Base-by-base conservation (phyloP, 2,888 invertebrate genomes). In the Synergus umbraculus region DNA sequence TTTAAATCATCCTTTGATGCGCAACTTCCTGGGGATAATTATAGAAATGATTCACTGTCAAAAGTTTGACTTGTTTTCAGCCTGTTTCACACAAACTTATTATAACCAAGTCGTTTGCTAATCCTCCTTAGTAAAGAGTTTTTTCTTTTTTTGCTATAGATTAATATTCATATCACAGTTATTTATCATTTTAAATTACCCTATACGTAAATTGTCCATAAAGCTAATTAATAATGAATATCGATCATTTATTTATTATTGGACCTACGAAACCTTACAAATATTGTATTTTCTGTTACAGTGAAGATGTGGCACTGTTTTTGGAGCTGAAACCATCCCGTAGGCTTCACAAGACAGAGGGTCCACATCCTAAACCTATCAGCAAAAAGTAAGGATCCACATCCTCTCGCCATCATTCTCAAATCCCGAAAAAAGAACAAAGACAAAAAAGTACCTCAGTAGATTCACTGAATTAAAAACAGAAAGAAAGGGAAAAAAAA, bases 331-430 rank as follows among this genome's bases (percentile, higher is more conserved):
- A 83, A 89, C 88, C 89, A 79, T 87, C 88, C 82, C 90, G 90
- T 82, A 89, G 87, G 87, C 87, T 89, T 85, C 88, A 87, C 83
- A 89, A 88, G 81, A 84, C 85, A 81, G 87, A 86, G 85, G 84
- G 82, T 83, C 87, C 88, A 77, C 87, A 85, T 83, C 89, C 84
- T 73, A 85, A 83, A 84, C 80, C 83, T 83, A 85, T 90, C 83
- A 88, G 87, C 83, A 91, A 89, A 90, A 89, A 91, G 91, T 91
- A 91, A 91, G 91, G 88, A 87, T 76, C 76, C 82, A 84, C 83
- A 84, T 85, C 82, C 86, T 81, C 86, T 83, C 85, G 83, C 80
- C 83, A 82, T 83, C 83, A 81, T 77, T 82, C 79, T 84, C 81
- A 81, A 76, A 76, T 80, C 64, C 78, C 64, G 83, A 67, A 41